Conservation (phyloP, 2,888 invertebrate genomes). For the Bembecia ichneumoniformis region DNA sequence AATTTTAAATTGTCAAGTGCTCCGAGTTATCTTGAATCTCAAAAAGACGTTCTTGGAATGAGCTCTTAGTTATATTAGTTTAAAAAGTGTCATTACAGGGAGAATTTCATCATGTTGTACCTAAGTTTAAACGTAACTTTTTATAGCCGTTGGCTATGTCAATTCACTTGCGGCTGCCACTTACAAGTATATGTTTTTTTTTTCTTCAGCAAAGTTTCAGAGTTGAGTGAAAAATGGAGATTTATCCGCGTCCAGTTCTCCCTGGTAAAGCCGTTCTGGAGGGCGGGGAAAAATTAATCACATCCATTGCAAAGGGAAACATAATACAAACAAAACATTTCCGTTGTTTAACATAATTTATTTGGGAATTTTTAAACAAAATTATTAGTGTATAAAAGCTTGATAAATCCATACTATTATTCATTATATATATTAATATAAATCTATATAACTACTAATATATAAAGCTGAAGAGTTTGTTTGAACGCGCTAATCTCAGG, state of each 20-base stretch:
- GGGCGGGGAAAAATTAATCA: neutral
- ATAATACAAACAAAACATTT: too few relatives aligned
- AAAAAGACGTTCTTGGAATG: slow-evolving; percentile 20
- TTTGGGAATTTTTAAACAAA: neutral
- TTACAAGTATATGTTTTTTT: slow-evolving; percentile 9
- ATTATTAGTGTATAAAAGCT: neutral
- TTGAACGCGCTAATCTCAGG: too few relatives aligned
- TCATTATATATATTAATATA: too few relatives aligned
- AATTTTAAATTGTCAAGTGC: slow-evolving; percentile 1
- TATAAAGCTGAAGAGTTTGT: too few relatives aligned
- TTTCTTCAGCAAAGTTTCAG: slow-evolving; percentile 1
- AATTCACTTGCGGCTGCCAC: slow-evolving; percentile 18
- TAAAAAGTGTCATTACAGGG: slow-evolving; percentile 39
- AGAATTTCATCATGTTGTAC: slow-evolving; percentile 33
- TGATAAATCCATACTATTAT: too few relatives aligned
- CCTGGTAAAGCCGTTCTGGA: neutral
- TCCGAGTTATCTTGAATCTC: slow-evolving; percentile 26
- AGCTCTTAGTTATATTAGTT: slow-evolving; percentile 24
- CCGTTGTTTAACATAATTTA: neutral
- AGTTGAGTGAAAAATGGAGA: neutral
- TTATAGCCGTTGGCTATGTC: slow-evolving; percentile 29
- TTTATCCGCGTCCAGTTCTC: neutral
- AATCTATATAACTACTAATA: too few relatives aligned
- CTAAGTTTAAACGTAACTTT: slow-evolving; percentile 42
- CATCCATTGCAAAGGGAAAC: neutral